Base-by-base conservation (phyloP, 2,888 invertebrate species). In the Ennomos quercinarius region DNA sequence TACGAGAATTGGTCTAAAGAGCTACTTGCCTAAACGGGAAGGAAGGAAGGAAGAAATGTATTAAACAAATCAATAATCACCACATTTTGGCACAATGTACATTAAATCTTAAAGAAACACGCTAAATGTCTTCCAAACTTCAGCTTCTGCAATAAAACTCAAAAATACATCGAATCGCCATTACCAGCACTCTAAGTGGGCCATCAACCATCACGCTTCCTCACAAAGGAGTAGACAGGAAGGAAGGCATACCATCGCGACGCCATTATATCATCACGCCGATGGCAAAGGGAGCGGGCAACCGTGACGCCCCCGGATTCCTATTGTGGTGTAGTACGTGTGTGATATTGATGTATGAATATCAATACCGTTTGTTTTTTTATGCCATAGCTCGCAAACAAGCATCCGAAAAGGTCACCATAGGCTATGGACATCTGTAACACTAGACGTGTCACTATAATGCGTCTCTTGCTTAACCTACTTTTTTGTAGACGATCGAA, bases 181-280 rank as follows among this genome's bases (percentile, higher is more conserved):
- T 73, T 69, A 68, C 69, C 55, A 65, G 68, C 66, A 66, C 63
- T 64, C 72, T 68, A 73, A 73, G 71, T 70, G 72, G 64, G 69
- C 57, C 62, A 71, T 66, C 74, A 73, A 51, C 10, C 51, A 51
- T 12, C 41, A 17, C 36, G 50, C 41, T 41, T 42, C 41, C 35
- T 42, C 9, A 46, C 50, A 74, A 78, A 77, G 72, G 71, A 73
- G 66, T 71, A 80, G 78, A 79, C 81, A 86, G 87, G 88, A 87
- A 88, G 87, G 86, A 87, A 87, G 78, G 74, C 72, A 68, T 77
- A 78, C 82, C 78, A 80, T 27, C 39, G 80, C 77, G 80, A 73
- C 83, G 84, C 80, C 78, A 79, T 84, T 83, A 82, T 80, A 81
- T 81, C 79, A 84, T 77, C 81, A 76, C 42, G 46, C 43, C 27